These are phyloP conservation scores for Metellina segmentata DNA, from an alignment of 2,888 invertebrate species.

Conservation along the genomic window DNA sequence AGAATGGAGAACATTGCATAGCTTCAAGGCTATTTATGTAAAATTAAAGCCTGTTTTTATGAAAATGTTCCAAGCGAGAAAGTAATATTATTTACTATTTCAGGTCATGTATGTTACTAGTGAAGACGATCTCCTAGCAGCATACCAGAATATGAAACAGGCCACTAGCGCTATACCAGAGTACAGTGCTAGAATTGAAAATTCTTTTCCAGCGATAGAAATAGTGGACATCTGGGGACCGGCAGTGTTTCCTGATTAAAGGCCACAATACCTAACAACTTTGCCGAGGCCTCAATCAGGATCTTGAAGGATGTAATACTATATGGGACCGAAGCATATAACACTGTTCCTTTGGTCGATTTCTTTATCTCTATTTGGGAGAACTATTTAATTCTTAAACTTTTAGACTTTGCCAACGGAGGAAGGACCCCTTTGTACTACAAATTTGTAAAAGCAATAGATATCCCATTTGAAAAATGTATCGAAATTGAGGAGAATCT, in stretches of 20 bases:
- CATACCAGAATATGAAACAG: too few relatives aligned
- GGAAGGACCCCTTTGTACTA: background rate
- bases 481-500: background rate
- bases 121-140: too few relatives aligned
- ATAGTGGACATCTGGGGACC: slow-evolving; percentile 2
- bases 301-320: background rate
- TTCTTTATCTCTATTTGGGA: background rate
- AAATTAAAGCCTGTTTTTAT: background rate
- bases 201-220: background rate
- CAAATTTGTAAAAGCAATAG: background rate
- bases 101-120: too few relatives aligned
- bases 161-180: too few relatives aligned
- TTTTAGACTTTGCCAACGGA: background rate
- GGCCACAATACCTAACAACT: slow-evolving; percentile 3
- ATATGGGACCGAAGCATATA: background rate
- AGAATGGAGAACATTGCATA: too few relatives aligned
- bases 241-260: background rate
- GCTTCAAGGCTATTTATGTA: background rate
- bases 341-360: background rate
- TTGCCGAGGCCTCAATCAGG: too few relatives aligned
- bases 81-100: background rate
- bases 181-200: too few relatives aligned
- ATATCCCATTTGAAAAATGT: background rate
- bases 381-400: background rate
- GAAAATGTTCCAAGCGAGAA: too few relatives aligned